Conservation (phyloP, 2,113 vertebrate species). For the Microcebus murinus region DNA sequence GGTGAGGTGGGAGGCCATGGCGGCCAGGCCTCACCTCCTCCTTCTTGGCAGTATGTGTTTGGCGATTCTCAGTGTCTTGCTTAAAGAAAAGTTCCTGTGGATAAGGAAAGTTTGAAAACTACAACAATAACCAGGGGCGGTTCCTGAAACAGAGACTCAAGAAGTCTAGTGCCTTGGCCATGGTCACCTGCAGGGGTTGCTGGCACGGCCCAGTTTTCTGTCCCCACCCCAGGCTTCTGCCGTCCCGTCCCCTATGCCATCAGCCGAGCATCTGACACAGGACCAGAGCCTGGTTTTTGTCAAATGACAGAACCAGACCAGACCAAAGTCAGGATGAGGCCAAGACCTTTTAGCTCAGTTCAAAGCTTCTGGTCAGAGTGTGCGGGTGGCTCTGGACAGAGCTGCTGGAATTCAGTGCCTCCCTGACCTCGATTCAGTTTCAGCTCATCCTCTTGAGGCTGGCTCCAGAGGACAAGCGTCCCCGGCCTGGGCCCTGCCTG, state of each 20-base stretch:
- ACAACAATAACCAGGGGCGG: too few species aligned
- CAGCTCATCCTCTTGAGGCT: background rate
- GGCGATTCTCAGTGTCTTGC: background rate
- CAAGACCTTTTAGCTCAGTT: background rate
- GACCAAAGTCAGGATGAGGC: background rate
- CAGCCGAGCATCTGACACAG: background rate
- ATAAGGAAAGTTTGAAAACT: background rate
- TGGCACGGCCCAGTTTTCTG: background rate
- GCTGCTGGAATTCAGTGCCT: background rate
- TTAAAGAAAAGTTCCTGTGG: background rate
- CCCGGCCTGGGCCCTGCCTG: background rate
- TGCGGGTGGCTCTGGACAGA: background rate
- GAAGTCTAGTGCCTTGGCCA: background rate
- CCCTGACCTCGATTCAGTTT: background rate
- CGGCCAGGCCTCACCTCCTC: background rate
- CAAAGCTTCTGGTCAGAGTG: background rate
- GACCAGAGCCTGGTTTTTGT: background rate
- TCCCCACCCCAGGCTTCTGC: background rate
- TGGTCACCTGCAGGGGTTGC: background rate
- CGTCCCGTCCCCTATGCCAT: background rate
- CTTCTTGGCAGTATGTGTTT: background rate
- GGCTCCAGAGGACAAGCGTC: background rate
- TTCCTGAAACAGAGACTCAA: background rate
- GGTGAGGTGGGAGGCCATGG: accelerated
- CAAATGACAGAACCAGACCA: background rate